These are phyloP conservation scores for Limanda limanda DNA, from an alignment of 2,113 vertebrate species.

Conservation along the genomic window DNA sequence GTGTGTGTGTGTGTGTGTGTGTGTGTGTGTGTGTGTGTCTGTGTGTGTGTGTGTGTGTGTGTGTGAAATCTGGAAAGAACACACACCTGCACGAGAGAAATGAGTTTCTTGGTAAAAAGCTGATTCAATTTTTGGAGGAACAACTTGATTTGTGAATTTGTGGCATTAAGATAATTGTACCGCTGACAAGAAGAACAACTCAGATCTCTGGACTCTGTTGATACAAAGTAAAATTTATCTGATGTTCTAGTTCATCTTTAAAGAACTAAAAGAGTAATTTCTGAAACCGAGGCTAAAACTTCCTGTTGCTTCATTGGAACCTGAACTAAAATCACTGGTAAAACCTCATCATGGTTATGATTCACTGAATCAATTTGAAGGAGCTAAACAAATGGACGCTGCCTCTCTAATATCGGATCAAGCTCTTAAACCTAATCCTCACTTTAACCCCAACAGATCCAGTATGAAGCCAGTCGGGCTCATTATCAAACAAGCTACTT, in stretches of 20 bases:
- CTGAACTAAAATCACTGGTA: background rate
- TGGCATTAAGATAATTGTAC: background rate
- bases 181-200: too few species aligned
- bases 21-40: too few species aligned
- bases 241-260: too few species aligned
- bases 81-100: background rate
- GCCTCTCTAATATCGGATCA: background rate
- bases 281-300: too few species aligned
- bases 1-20: too few species aligned
- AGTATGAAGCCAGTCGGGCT: background rate
- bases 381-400: background rate
- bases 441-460: background rate
- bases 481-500: conserved; percentile 56
- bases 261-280: too few species aligned
- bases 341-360: background rate
- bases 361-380: background rate
- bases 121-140: background rate
- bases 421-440: background rate
- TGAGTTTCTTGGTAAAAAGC: background rate
- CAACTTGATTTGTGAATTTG: background rate
- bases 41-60: background rate
- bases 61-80: background rate
- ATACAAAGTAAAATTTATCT: too few species aligned
- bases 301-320: background rate
- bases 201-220: too few species aligned